These are phyloP conservation scores for Pollachius pollachius DNA, from an alignment of 2,113 vertebrate genomes.

Conservation along the genomic window DNA sequence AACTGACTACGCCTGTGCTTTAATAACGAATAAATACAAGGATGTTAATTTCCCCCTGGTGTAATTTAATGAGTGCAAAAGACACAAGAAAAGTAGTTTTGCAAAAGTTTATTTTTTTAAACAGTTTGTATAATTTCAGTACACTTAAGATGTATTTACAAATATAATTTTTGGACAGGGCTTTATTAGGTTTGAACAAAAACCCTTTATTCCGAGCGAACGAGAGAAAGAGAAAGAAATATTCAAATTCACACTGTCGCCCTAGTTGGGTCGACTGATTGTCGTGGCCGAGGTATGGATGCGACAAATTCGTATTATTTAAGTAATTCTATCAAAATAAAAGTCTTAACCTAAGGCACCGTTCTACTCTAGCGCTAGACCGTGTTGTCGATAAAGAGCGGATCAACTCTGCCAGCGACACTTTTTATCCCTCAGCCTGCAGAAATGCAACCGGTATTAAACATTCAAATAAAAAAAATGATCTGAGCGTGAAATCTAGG, in stretches of 20 bases:
- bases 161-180: slow-evolving; percentile 68
- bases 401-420: neutral
- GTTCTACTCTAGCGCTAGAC: slow-evolving; percentile 73
- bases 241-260: slow-evolving; percentile 58
- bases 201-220: slow-evolving; percentile 34
- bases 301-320: slow-evolving; percentile 43
- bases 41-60: neutral
- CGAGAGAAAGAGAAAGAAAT: slow-evolving; percentile 42
- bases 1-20: neutral
- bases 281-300: slow-evolving; percentile 80
- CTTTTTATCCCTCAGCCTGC: slow-evolving; percentile 31
- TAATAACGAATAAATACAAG: slow-evolving; percentile 40
- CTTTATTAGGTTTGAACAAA: slow-evolving; percentile 57
- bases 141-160: slow-evolving; percentile 80
- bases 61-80: slow-evolving; percentile 8
- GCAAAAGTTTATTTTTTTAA: slow-evolving; percentile 88
- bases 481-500: slow-evolving; percentile 33
- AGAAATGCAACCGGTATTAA: slow-evolving; percentile 21
- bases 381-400: slow-evolving; percentile 19
- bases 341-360: slow-evolving; percentile 82
- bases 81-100: slow-evolving; percentile 43
- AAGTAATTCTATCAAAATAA: slow-evolving; percentile 76
- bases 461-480: neutral
- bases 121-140: slow-evolving; percentile 67
- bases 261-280: slow-evolving; percentile 76